Conservation (phyloP, 2,888 invertebrate genomes). For the Thereva nobilitata region DNA sequence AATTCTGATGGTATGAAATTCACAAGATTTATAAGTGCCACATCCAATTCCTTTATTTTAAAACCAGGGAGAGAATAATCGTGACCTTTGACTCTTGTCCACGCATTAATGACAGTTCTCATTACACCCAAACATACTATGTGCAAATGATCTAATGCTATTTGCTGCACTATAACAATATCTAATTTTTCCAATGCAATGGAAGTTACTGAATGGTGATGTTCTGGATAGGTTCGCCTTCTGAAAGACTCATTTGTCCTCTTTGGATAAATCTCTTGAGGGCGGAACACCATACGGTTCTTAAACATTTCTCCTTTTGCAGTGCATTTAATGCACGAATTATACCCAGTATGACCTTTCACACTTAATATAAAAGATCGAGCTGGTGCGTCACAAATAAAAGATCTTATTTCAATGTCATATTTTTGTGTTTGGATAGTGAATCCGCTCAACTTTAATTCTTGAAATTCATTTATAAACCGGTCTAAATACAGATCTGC, state of each 20-base stretch:
- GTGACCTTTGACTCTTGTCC: background rate
- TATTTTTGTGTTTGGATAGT: background rate
- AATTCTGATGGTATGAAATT: constrained; percentile 23
- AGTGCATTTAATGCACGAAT: too few species aligned
- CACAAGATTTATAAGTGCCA: background rate
- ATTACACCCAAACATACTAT: constrained; percentile 39
- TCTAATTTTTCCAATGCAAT: background rate
- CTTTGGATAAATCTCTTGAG: background rate
- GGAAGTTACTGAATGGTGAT: background rate
- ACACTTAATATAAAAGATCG: constrained; percentile 4
- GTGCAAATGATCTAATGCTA: constrained; percentile 29
- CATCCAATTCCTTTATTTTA: background rate
- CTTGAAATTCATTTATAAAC: constrained; percentile 1
- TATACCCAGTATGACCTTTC: constrained; percentile 7
- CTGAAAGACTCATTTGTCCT: constrained; percentile 12
- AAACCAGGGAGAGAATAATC: constrained; percentile 3
- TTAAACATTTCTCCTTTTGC: background rate
- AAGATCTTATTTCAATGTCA: background rate
- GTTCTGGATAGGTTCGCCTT: background rate
- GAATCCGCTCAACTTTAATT: background rate
- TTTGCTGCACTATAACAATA: background rate
- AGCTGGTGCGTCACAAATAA: constrained; percentile 12
- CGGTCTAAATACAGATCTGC: constrained; percentile 3
- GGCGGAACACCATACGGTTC: background rate
- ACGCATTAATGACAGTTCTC: constrained; percentile 10